Evolutionary conservation across 1,140 invertebrate genomes (phyloP), one percentile per base, ranked within the genome.

Genomic region (Pseudomyrmex cubaensis): DNA sequence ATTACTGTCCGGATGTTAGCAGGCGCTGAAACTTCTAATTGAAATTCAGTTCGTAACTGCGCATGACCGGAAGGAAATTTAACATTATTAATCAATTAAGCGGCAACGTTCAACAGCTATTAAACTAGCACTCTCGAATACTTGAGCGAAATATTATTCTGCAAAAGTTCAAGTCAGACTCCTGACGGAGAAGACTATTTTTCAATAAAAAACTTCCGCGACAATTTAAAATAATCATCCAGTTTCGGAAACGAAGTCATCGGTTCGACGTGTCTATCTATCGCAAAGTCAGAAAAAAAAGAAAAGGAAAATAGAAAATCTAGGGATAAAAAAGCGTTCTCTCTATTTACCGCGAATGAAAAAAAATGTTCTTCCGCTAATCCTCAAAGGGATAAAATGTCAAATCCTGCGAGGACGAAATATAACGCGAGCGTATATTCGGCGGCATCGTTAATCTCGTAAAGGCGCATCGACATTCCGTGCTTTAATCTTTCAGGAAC

Each of bases 1-100:
- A 87, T 87, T 86, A 87, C 85, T 83, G 70, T 66, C 59, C 73
- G 66, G 78, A 82, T 85, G 80, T 69, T 69, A 63, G 76, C 76
- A 69, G 52, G 48, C 44, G 50, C 48, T 83, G 44, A 63, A 83
- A 70, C 64, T 69, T 76, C 50, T 80, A 83, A 57, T 70, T 56
- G 46, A 62, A 83, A 80, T 80, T 80, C 66, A 35, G 54, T 59
- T 59, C 44, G 66, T 25, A 70, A 50, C 44, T 72, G 66, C 54
- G 66, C 22, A 80, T 80, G 66, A 50, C 10, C 44, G 15, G 54
- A 35, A 44, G 76, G 22, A 59, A 80, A 80, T 80, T 80, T 70
- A 80, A 80, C 56, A 70, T 72, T 80, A 72, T 80, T 80, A 70
- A 80, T 70, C 66, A 80, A 80, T 80, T 80, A 80, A 70, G 44